Conservation (phyloP, 1,140 invertebrate species). For the Calephelis virginiensis region DNA sequence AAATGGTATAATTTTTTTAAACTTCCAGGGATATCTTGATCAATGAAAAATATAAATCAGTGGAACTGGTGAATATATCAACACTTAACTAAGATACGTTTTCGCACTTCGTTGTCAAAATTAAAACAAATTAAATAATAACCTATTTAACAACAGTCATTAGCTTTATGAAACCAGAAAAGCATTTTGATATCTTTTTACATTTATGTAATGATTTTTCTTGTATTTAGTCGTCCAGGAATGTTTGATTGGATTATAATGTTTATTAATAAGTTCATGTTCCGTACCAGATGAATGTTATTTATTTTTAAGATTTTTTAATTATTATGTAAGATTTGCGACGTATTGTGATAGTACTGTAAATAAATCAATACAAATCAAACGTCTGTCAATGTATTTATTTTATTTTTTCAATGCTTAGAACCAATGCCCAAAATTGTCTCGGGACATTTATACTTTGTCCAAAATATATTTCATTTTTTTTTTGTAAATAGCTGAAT, state of each 20-base stretch:
- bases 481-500: too few species aligned
- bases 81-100: too few species aligned
- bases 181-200: slow-evolving; percentile 20
- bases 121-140: too few species aligned
- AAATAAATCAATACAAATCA: slow-evolving; percentile 52
- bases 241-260: slow-evolving; percentile 20
- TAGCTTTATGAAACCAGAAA: slow-evolving; percentile 18
- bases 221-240: slow-evolving; percentile 14
- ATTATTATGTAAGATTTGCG: slow-evolving; percentile 37
- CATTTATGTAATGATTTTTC: slow-evolving; percentile 11
- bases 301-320: slow-evolving; percentile 65
- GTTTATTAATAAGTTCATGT: slow-evolving; percentile 28
- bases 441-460: too few species aligned
- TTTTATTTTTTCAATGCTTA: slow-evolving; percentile 12
- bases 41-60: too few species aligned
- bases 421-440: too few species aligned
- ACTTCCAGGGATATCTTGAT: too few species aligned
- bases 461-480: too few species aligned
- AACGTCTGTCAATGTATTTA: slow-evolving; percentile 21
- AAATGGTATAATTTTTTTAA: too few species aligned
- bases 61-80: too few species aligned
- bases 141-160: neutral
- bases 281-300: slow-evolving; percentile 43
- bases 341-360: slow-evolving; percentile 66
- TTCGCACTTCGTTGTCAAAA: too few species aligned